phyloP scores from a whole-genome alignment of 1,140 invertebrate species.

The Stenopsyche tienmushanensis region DNA sequence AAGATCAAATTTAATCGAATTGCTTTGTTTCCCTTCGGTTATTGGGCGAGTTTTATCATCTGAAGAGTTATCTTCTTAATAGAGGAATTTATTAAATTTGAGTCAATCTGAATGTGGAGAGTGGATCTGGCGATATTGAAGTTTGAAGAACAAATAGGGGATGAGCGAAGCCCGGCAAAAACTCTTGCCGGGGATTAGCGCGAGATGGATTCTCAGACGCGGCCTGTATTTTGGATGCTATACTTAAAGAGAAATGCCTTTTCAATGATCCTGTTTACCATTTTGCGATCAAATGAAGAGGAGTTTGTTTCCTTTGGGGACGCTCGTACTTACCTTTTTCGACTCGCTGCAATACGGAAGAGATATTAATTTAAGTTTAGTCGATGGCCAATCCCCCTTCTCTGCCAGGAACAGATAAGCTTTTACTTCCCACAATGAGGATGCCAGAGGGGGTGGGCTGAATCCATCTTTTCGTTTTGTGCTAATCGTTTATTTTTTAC shows the following conservation, averaged over 20 bases:
- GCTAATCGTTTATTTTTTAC: not conserved
- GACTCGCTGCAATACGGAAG: constrained; percentile 27
- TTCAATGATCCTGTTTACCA: constrained; percentile 34
- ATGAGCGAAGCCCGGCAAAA: too few relatives aligned
- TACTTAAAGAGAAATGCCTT: constrained; percentile 25
- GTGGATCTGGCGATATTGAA: too few relatives aligned
- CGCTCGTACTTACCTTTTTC: constrained; percentile 23
- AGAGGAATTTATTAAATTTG: too few relatives aligned
- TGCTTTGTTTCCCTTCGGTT: too few relatives aligned
- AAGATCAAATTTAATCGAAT: too few relatives aligned
- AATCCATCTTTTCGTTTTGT: not conserved
- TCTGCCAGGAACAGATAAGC: constrained; percentile 40
- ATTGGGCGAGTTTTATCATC: too few relatives aligned
- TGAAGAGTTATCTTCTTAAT: too few relatives aligned
- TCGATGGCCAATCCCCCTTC: constrained; percentile 25
- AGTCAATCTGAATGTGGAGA: too few relatives aligned
- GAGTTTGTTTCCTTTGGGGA: constrained; percentile 29
- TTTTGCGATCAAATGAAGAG: constrained; percentile 25
- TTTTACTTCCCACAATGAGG: constrained; percentile 7
- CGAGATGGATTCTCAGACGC: too few relatives aligned
- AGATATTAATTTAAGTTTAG: constrained; percentile 42
- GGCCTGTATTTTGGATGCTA: not conserved
- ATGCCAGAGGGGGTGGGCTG: not conserved
- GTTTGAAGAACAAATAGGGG: too few relatives aligned
- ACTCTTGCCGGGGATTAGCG: not conserved